Evolutionary conservation across 2,113 vertebrate genomes (phyloP).

Genomic region (Cromileptes altivelis): DNA sequence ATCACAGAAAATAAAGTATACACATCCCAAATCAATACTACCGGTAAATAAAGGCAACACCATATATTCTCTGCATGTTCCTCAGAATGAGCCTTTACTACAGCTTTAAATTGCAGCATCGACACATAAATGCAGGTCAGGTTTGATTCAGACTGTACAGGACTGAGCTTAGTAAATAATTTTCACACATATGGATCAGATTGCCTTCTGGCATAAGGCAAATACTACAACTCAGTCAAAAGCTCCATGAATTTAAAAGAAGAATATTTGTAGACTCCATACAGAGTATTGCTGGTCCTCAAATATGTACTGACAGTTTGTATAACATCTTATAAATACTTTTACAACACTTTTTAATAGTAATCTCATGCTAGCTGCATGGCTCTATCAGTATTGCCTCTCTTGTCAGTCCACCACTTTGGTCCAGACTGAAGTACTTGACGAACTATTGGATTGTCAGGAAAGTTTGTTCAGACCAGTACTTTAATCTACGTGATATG

Average conservation of each 20-base stretch:
- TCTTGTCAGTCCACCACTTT: background rate
- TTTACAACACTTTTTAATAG: background rate
- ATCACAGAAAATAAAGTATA: slow-evolving; percentile 31
- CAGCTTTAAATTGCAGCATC: slow-evolving; percentile 8
- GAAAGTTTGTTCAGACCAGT: background rate
- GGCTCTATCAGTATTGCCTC: background rate
- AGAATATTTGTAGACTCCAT: background rate
- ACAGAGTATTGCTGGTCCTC: background rate
- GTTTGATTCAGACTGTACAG: slow-evolving; percentile 4
- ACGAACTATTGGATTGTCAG: background rate
- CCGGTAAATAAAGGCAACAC: background rate
- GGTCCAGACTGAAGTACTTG: too few species aligned
- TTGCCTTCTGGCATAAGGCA: background rate
- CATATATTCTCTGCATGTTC: background rate
- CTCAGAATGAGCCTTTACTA: background rate
- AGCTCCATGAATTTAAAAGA: slow-evolving; percentile 19
- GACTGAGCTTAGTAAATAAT: background rate
- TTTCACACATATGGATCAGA: slow-evolving; percentile 16
- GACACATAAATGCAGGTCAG: slow-evolving; percentile 17
- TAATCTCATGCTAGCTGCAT: background rate
- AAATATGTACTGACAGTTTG: background rate
- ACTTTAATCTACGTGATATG: too few species aligned
- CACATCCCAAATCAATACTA: slow-evolving; percentile 19
- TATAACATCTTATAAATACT: background rate
- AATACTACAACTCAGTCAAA: background rate